Percentiles rank a stretch among this genome's conserved stretches.
Evolutionary conservation across 2,888 invertebrate species (phyloP).

Genomic region (Ectobius pallidus): DNA sequence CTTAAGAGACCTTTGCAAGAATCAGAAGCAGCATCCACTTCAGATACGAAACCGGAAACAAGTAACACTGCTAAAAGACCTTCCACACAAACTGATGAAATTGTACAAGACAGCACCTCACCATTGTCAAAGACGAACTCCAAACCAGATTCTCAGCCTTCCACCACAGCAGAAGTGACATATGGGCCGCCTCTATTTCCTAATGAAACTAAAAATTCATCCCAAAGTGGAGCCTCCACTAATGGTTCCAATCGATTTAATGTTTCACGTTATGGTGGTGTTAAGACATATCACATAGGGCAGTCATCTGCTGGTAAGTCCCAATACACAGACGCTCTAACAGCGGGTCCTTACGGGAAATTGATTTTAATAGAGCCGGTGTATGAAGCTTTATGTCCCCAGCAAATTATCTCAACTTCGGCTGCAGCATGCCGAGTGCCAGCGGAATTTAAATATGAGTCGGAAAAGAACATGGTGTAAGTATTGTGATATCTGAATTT

Average conservation of each 20-base stretch:
- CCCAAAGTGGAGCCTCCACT: not conserved
- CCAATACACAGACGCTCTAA: not conserved
- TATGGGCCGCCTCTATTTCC: conserved; percentile 1
- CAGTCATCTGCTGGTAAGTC: not conserved
- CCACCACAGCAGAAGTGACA: not conserved
- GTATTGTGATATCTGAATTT: too few species aligned
- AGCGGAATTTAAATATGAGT: not conserved
- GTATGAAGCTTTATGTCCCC: not conserved
- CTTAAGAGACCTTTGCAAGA: conserved; percentile 15
- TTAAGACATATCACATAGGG: conserved; percentile 21
- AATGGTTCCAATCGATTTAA: not conserved
- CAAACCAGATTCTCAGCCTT: too few species aligned
- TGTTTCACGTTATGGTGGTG: conserved; percentile 17
- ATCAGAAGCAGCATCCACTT: not conserved
- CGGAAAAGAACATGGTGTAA: too few species aligned
- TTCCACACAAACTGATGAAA: too few species aligned
- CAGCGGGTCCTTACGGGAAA: conserved; percentile 4
- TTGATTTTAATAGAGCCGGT: conserved; percentile 1
- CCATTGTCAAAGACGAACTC: too few species aligned
- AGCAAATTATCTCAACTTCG: not conserved
- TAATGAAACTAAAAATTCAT: not conserved
- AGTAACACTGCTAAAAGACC: too few species aligned
- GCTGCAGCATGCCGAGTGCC: not conserved
- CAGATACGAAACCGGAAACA: not conserved
- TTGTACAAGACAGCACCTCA: too few species aligned